These are phyloP conservation scores for Orius insidiosus DNA, from an alignment of 1,140 invertebrate genomes.

Conservation along the genomic window DNA sequence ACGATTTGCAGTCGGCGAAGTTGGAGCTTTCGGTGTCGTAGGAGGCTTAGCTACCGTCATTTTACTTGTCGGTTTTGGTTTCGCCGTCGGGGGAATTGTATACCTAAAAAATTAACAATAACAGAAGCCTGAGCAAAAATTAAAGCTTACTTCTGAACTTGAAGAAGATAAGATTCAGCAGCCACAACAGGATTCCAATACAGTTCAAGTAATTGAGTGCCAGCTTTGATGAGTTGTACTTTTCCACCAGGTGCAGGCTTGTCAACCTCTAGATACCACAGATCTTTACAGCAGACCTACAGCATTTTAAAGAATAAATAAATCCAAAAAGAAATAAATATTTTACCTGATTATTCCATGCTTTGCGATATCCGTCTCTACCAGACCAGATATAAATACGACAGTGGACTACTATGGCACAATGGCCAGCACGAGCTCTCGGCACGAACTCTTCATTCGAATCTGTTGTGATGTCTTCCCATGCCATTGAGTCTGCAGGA, in stretches of 20 bases:
- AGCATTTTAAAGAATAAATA: too few relatives aligned
- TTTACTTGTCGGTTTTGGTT: constrained; percentile 22
- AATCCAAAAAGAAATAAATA: too few relatives aligned
- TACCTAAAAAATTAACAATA: too few relatives aligned
- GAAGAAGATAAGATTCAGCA: constrained; percentile 79
- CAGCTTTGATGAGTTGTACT: constrained; percentile 83
- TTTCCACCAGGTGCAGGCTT: constrained; percentile 73
- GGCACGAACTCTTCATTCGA: constrained; percentile 79
- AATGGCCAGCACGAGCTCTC: constrained; percentile 88
- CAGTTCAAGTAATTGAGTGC: constrained; percentile 82
- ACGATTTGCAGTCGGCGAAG: constrained; percentile 15
- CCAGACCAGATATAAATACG: constrained; percentile 97
- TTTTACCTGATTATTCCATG: constrained; percentile 99
- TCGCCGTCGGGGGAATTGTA: constrained; percentile 31
- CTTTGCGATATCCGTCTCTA: constrained; percentile 94
- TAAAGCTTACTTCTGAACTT: constrained; percentile 86
- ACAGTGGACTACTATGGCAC: constrained; percentile 86
- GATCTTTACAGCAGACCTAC: constrained; percentile 98
- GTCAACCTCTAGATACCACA: constrained; percentile 95
- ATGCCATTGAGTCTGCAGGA: constrained; percentile 77
- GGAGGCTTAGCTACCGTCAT: constrained; percentile 16
- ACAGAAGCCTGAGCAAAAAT: too few relatives aligned
- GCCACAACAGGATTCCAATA: constrained; percentile 86
- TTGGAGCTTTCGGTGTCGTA: constrained; percentile 15
- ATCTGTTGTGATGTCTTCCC: constrained; percentile 82